phyloP scores from a whole-genome alignment of 2,113 vertebrate species.

The Mungos mungo region DNA sequence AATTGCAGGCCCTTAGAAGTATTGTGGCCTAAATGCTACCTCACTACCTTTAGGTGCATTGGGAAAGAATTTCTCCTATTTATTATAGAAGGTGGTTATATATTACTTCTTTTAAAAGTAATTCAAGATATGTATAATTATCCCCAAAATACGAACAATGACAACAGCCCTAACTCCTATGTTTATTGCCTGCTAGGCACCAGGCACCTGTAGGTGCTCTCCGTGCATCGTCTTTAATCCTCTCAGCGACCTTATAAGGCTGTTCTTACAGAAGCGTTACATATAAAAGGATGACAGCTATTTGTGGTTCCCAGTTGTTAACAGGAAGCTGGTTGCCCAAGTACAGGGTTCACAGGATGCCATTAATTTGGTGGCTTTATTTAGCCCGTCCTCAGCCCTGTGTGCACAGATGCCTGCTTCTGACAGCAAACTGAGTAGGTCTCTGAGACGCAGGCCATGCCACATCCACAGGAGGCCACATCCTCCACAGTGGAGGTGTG shows the following conservation, averaged over 20 bases:
- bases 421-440: not conserved
- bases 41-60: not conserved
- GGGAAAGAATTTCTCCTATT: not conserved
- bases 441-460: not conserved
- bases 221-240: not conserved
- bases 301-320: not conserved
- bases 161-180: no score
- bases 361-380: not conserved
- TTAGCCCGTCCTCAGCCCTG: not conserved
- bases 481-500: not conserved
- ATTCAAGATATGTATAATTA: not conserved
- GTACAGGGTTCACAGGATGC: no score
- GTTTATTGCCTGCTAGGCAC: not conserved
- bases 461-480: no score
- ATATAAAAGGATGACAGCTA: not conserved
- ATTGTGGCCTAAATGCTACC: not conserved
- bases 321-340: not conserved
- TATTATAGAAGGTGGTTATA: not conserved
- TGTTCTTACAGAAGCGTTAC: not conserved
- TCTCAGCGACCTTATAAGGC: not conserved
- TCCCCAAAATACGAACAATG: not conserved
- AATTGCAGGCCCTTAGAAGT: not conserved
- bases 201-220: no score
- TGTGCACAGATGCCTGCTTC: not conserved
- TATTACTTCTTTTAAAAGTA: not conserved